A percentile compares a stretch with the other conserved stretches of the same genome.
phyloP scores from a whole-genome alignment of 2,797 vertebrate species.

The Bradypodion pumilum region DNA sequence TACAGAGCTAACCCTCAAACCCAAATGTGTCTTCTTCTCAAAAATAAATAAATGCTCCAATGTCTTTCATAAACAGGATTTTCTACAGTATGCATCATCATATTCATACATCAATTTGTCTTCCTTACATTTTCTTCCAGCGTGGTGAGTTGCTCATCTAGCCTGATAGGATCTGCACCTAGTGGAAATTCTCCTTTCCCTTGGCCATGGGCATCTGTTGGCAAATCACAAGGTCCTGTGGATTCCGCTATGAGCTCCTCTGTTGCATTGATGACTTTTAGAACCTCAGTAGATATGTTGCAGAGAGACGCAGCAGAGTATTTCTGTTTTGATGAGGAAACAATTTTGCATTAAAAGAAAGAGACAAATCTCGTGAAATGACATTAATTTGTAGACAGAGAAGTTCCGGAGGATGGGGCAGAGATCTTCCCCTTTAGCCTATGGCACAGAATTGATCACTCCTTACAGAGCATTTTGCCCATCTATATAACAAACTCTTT shows the following conservation, averaged over 20 bases:
- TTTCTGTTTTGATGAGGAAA: conserved; percentile 86
- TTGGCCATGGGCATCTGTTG: conserved; percentile 70
- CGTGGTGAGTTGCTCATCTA: conserved; percentile 91
- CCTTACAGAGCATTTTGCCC: background rate
- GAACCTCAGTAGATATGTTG: conserved; percentile 97
- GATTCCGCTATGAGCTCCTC: conserved; percentile 95
- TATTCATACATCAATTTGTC: background rate
- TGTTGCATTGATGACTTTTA: conserved; percentile 95
- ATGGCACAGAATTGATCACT: background rate
- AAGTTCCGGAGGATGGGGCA: background rate
- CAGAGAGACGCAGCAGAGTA: conserved; percentile 96
- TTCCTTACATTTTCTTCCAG: conserved; percentile 95
- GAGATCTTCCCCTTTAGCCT: background rate
- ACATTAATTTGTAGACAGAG: background rate
- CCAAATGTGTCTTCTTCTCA: background rate
- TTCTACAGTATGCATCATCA: background rate
- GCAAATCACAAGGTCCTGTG: conserved; percentile 74
- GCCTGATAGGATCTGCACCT: conserved; percentile 79
- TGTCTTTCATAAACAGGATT: background rate
- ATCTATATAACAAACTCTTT: background rate
- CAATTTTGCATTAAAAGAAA: conserved; percentile 67
- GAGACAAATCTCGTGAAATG: background rate
- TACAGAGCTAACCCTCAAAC: background rate
- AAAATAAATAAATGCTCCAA: background rate
- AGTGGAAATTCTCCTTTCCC: conserved; percentile 77